phyloP scores from a whole-genome alignment of 1,140 invertebrate genomes.

The Drosophila littoralis region DNA sequence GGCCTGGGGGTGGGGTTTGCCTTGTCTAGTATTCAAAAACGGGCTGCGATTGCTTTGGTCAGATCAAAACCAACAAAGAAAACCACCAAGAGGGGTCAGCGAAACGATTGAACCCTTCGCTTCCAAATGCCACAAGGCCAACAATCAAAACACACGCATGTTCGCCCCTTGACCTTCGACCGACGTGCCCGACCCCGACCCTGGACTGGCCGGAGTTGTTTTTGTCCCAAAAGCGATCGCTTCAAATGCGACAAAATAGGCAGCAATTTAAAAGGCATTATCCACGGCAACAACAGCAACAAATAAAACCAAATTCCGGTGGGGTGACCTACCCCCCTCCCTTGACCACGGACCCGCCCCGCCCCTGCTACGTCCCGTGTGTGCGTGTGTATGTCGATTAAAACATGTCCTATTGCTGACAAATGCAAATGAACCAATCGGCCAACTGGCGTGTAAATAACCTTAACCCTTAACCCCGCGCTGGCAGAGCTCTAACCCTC shows the following conservation, averaged over 20 bases:
- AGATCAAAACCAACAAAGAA: not conserved
- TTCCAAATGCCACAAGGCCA: conserved; percentile 43
- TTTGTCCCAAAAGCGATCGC: conserved; percentile 73
- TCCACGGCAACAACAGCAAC: conserved; percentile 31
- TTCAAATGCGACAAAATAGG: conserved; percentile 70
- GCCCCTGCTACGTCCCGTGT: too few species aligned
- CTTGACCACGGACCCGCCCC: conserved; percentile 18
- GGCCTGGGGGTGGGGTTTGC: not conserved
- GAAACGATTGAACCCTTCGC: conserved; percentile 22
- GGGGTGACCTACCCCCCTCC: not conserved
- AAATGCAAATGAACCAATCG: conserved; percentile 75
- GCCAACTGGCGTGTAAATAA: conserved; percentile 57
- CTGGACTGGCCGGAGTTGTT: conserved; percentile 6
- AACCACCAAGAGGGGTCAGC: not conserved
- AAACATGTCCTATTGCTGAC: conserved; percentile 62
- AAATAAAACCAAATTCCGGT: conserved; percentile 2
- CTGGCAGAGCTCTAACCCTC: conserved; percentile 1
- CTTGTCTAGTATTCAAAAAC: conserved; percentile 1
- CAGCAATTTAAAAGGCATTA: conserved; percentile 69
- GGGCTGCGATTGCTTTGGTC: conserved; percentile 13
- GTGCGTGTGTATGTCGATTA: conserved; percentile 11
- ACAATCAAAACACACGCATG: conserved; percentile 51
- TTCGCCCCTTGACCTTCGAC: conserved; percentile 27
- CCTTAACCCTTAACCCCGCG: conserved; percentile 46
- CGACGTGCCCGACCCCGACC: not conserved